These are phyloP conservation scores for Chrosomus eos DNA, from an alignment of 2,797 vertebrate genomes.

Conservation along the genomic window DNA sequence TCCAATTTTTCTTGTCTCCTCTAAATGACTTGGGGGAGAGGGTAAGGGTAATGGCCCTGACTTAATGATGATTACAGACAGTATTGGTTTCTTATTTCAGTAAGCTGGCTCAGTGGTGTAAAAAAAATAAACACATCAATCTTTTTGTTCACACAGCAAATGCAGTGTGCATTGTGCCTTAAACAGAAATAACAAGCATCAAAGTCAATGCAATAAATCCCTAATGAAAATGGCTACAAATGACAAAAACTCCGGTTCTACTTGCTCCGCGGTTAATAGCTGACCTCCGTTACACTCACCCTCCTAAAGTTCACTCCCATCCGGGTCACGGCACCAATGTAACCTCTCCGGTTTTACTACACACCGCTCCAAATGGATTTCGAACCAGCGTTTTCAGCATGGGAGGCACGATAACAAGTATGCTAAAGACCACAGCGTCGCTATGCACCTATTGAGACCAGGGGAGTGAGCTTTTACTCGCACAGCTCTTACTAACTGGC, in stretches of 20 bases:
- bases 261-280: not conserved
- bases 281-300: not conserved
- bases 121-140: slow-evolving; percentile 66
- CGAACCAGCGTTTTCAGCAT: not conserved
- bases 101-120: slow-evolving; percentile 64
- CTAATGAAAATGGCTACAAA: not conserved
- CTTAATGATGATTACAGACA: slow-evolving; percentile 74
- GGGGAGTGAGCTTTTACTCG: not conserved
- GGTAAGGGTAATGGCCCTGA: slow-evolving; percentile 63
- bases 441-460: not conserved
- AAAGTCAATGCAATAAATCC: not conserved
- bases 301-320: not conserved
- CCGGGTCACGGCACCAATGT: not conserved
- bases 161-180: not conserved
- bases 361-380: not conserved
- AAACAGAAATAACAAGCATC: slow-evolving; percentile 17
- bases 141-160: slow-evolving; percentile 58
- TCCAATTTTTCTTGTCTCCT: slow-evolving; percentile 59
- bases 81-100: slow-evolving; percentile 71
- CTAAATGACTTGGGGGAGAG: slow-evolving; percentile 70
- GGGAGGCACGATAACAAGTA: not conserved
- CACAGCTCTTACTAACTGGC: not conserved
- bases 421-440: not conserved
- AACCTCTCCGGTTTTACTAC: not conserved
- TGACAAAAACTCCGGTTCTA: not conserved